These are phyloP conservation scores for Didymodactylos carnosus DNA, from an alignment of 2,888 invertebrate species.

Conservation along the genomic window DNA sequence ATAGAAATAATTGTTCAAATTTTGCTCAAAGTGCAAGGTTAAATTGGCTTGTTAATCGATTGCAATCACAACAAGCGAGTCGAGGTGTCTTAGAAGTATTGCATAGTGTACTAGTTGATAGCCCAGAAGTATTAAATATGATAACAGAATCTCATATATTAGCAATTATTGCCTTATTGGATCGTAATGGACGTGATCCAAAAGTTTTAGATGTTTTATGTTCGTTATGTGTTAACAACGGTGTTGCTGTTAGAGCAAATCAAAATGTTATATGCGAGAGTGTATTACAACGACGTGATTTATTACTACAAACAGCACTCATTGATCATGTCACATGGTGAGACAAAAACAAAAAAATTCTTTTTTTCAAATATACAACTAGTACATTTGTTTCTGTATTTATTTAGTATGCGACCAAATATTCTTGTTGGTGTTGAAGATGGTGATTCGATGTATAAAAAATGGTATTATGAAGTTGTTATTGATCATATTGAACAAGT, in stretches of 20 bases:
- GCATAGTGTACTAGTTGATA: conserved; percentile 95
- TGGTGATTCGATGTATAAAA: conserved; percentile 84
- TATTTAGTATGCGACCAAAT: conserved; percentile 70
- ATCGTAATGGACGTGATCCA: conserved; percentile 94
- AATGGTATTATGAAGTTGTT: conserved; percentile 98
- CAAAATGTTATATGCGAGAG: conserved; percentile 98
- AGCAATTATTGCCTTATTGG: conserved; percentile 75
- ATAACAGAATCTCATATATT: conserved; percentile 49
- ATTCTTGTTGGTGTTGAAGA: conserved; percentile 89
- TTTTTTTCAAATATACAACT: background rate
- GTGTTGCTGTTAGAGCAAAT: conserved; percentile 87
- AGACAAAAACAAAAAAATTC: background rate
- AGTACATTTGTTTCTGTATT: conserved; percentile 11
- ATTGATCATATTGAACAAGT: conserved; percentile 67
- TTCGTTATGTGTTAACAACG: conserved; percentile 94
- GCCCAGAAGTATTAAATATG: conserved; percentile 97
- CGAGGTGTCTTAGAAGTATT: conserved; percentile 81
- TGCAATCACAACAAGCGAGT: conserved; percentile 88
- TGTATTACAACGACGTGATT: conserved; percentile 78
- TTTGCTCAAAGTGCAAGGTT: conserved; percentile 93
- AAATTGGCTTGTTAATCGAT: conserved; percentile 90
- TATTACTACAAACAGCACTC: conserved; percentile 78
- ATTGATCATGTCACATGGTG: conserved; percentile 89
- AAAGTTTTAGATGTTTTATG: conserved; percentile 87
- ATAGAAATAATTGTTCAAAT: conserved; percentile 97